phyloP scores from a whole-genome alignment of 2,888 invertebrate species.

The Lottia scabra region DNA sequence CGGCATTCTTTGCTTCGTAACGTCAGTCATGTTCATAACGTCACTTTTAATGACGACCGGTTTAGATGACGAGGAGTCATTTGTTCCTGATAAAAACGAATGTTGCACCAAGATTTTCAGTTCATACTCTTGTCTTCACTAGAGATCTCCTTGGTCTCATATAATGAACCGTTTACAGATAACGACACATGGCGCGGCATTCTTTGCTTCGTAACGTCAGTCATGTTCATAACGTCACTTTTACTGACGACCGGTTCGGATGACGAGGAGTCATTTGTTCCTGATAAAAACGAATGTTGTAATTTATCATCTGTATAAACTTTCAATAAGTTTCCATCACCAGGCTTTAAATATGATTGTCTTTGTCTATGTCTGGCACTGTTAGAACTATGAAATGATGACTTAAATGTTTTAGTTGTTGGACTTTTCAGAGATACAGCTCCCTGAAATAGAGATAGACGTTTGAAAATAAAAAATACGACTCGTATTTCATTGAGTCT shows the following conservation, averaged over 20 bases:
- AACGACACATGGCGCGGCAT: neutral
- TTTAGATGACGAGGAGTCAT: neutral
- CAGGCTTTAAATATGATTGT: neutral
- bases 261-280: neutral
- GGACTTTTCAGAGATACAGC: neutral
- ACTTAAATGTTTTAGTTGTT: neutral
- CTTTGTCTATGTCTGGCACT: neutral
- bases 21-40: neutral
- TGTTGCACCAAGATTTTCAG: neutral
- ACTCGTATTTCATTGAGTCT: too few relatives aligned
- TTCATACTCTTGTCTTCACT: neutral
- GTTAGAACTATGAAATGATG: neutral
- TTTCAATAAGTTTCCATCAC: neutral
- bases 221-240: neutral
- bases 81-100: neutral
- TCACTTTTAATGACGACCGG: neutral
- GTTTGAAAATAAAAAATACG: too few relatives aligned
- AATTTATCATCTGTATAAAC: neutral
- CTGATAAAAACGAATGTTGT: neutral
- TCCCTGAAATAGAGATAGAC: neutral
- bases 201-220: neutral
- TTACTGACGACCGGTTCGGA: neutral
- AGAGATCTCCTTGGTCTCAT: neutral
- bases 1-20: neutral
- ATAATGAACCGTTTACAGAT: neutral